Base-by-base conservation (phyloP, 2,113 vertebrate species). In the Thryonomys swinderianus region DNA sequence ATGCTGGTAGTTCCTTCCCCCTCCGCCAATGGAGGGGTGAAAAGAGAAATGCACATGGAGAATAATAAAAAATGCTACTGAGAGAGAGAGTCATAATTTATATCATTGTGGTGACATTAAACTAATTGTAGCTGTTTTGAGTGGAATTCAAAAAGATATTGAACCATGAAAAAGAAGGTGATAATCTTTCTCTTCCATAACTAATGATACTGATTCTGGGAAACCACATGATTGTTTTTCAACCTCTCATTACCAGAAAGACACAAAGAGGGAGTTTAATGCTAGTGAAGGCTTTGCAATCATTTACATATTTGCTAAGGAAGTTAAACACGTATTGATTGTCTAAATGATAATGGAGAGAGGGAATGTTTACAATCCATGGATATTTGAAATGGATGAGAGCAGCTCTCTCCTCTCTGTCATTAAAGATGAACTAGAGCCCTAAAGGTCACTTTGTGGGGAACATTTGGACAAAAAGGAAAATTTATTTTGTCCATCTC, bases 321-420 rank as follows among this genome's bases (percentile, higher is more conserved):
- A 81, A 85, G 42, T 85, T 94, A 95, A 97, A 95, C 85, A 96
- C 1, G 0, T 96, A 96, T 94, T 83, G 88, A 96, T 96, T 88
- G 27, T 62, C 48, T 91, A 91, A 96, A 90, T 45, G 73, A 90
- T 93, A 96, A 95, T 88, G 78, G 91, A 95, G 67, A 90, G 53
- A 71, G 10, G 88, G 79, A 95, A 92, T 42, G 80, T 67, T 88
- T 90, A 86, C 5, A 53, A 86, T 48, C 42, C 42, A 17, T 53
- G 67, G 62, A 76, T 66, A 25, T n/a, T 84, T 45, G 30, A 84
- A 85, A 89, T 25, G n/a, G 45, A 57, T 74, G 89, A 74, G 62
- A 62, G 30, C 32, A 40, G 30, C 57, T 40, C 30, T 23, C 27
- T 37, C 30, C 48, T 27, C 4, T 4, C 21, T 64, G 17, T 51